Evolutionary conservation across 2,113 vertebrate genomes (phyloP), one percentile per base, ranked within the genome.

Genomic region (Pterocles orientalis): DNA sequence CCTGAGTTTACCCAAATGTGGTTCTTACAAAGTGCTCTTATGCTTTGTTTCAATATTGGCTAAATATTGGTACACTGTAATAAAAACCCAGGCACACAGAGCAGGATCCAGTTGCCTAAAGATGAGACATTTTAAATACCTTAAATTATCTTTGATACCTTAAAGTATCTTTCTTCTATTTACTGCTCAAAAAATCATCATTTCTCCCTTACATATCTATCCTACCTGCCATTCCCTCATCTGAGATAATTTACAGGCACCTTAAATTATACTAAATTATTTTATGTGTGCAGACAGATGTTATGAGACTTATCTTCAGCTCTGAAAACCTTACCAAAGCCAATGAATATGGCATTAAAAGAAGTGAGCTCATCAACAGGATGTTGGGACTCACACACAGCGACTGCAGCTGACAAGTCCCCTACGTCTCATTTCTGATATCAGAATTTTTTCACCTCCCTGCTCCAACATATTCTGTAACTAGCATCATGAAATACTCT

Each of bases 211-310:
- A 36, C 19, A 25, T 36, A 29, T 78, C n/a, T 69, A n/a, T 33
- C 25, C 8, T 43, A 33, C 19, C 53, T 33, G 31, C 14, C 4
- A 15, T 8, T 36, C 11, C 26, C 1, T 0, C 20, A 24, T 26
- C 41, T 41, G 34, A 43, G 39, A 33, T 41, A 68, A 31, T 1
- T 41, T 26, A 14, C 13, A 36, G 48, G 19, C 14, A 54, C 26
- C n/a, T 65, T 45, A 82, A 12, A 34, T 29, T 17, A 56, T 69
- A 10, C 3, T 43, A 24, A 45, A 54, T 12, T 3, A 7, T 17
- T 2, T 3, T 47, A 9, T 26, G 18, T 4, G 6, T 13, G 9
- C 29, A 68, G 18, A 25, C 48, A 43, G 48, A 41, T 6, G 26
- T 6, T 19, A 48, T 24, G 33, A 45, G 28, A 18, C 58, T 80